phyloP scores from a whole-genome alignment of 2,888 invertebrate genomes.

The Protophormia terraenovae region DNA sequence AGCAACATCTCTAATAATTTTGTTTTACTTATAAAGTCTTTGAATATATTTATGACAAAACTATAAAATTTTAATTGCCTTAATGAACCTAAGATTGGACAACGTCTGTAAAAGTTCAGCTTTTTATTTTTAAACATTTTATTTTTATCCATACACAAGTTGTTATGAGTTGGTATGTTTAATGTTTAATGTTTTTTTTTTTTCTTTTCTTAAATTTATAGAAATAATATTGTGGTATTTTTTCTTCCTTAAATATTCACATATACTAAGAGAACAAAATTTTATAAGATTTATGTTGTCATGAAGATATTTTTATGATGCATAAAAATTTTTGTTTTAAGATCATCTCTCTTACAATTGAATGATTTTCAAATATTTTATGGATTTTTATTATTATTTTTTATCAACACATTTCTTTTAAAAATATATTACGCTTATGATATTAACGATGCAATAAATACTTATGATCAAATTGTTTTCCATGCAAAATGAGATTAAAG shows the following conservation, averaged over 20 bases:
- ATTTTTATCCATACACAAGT: background rate
- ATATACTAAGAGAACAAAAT: slow-evolving; percentile 1
- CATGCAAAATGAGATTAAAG: background rate
- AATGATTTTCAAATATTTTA: slow-evolving; percentile 19
- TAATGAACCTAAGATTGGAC: slow-evolving; percentile 30
- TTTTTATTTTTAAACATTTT: slow-evolving; percentile 15
- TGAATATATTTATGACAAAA: no score
- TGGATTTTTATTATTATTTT: background rate
- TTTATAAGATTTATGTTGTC: slow-evolving; percentile 53
- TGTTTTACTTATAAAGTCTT: no score
- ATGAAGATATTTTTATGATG: slow-evolving; percentile 53
- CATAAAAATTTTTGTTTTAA: slow-evolving; percentile 50
- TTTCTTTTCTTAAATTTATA: background rate
- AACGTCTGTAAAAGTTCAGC: background rate
- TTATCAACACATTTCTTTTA: background rate
- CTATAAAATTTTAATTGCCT: no score
- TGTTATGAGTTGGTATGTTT: no score
- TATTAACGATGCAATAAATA: background rate
- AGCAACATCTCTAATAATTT: no score
- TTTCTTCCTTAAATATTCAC: slow-evolving; percentile 1
- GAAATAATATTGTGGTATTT: background rate
- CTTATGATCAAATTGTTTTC: background rate
- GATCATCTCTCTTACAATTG: slow-evolving; percentile 28
- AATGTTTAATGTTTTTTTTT: no score
- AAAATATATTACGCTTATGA: background rate